phyloP scores from a whole-genome alignment of 2,113 vertebrate genomes.

The Girardinichthys multiradiatus region DNA sequence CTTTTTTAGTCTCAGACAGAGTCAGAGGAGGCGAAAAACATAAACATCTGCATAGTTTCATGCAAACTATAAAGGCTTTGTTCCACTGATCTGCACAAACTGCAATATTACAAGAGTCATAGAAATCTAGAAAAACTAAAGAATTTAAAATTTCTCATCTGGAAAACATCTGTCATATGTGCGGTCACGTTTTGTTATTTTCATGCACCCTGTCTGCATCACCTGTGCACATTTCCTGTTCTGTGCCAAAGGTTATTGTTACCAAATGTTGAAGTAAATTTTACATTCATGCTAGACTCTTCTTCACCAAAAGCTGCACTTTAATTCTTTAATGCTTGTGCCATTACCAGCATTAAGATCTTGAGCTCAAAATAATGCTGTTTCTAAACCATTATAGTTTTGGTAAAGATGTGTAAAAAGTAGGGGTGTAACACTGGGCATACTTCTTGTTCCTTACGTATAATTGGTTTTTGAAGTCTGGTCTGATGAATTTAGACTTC shows the following conservation, averaged over 20 bases:
- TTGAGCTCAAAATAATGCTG: not conserved
- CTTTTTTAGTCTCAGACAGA: not conserved
- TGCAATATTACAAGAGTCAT: not conserved
- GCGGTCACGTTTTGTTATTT: not conserved
- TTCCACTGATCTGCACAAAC: not conserved
- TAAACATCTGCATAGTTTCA: not conserved
- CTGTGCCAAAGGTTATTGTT: not conserved
- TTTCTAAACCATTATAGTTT: too few relatives aligned
- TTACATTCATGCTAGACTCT: not conserved
- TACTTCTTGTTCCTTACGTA: too few relatives aligned
- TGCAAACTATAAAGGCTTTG: not conserved
- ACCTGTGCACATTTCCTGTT: not conserved
- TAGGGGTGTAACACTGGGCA: too few relatives aligned
- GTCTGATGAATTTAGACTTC: not conserved
- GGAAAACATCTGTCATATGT: not conserved
- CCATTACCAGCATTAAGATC: not conserved
- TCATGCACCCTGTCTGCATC: not conserved
- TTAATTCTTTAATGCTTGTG: not conserved
- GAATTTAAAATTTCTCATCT: not conserved
- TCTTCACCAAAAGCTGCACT: too few relatives aligned
- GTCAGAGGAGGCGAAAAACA: not conserved
- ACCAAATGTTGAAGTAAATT: not conserved
- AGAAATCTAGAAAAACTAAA: too few relatives aligned
- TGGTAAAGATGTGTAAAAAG: too few relatives aligned
- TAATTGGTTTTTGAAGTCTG: not conserved